These are phyloP conservation scores for Axis porcinus DNA, from an alignment of 2,113 vertebrate genomes.

Conservation along the genomic window DNA sequence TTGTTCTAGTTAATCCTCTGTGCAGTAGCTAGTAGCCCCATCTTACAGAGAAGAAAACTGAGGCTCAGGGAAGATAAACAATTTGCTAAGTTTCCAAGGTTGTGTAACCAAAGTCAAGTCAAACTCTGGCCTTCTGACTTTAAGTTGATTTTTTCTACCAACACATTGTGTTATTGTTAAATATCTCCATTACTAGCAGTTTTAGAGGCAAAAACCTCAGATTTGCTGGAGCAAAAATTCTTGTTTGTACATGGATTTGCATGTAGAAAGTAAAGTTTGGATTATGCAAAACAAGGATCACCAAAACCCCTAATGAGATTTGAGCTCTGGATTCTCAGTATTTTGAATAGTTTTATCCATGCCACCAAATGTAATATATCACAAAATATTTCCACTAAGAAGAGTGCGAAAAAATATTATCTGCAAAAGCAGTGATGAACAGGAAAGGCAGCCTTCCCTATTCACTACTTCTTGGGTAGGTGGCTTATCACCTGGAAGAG, in stretches of 20 bases:
- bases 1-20: not conserved
- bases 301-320: not conserved
- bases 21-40: not conserved
- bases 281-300: not conserved
- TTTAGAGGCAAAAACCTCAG: not conserved
- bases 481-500: not conserved
- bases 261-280: not conserved
- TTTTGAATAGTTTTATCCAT: not conserved
- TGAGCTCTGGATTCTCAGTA: not conserved
- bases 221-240: not conserved
- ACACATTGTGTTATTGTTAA: not conserved
- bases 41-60: not conserved
- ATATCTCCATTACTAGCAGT: not conserved
- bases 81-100: not conserved
- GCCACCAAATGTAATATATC: not conserved
- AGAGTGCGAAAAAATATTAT: not conserved
- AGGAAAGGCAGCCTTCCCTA: not conserved
- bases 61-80: not conserved
- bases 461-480: not conserved
- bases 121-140: not conserved
- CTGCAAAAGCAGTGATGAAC: not conserved
- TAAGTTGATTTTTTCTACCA: not conserved
- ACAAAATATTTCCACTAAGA: not conserved
- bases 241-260: not conserved
- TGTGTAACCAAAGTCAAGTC: not conserved